Conservation (phyloP, 1,140 invertebrate genomes). For the Penaeus indicus region DNA sequence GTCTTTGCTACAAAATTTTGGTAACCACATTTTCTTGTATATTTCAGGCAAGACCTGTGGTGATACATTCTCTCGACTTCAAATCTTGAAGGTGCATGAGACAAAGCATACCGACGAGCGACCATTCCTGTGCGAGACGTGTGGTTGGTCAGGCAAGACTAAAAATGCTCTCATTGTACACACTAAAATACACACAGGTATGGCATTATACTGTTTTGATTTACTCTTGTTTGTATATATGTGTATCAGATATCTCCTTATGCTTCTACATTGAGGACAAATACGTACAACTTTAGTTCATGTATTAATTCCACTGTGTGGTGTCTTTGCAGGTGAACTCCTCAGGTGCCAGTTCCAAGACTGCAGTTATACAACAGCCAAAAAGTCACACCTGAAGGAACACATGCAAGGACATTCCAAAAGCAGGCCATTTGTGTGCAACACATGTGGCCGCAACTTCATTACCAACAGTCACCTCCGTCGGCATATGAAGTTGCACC, state of each 20-base stretch:
- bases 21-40: background rate
- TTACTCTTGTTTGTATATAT: too few relatives aligned
- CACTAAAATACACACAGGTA: conserved; percentile 53
- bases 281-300: too few relatives aligned
- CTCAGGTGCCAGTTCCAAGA: conserved; percentile 76
- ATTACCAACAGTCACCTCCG: conserved; percentile 79
- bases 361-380: conserved; percentile 78
- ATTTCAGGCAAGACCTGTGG: conserved; percentile 55
- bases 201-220: background rate
- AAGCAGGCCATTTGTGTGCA: conserved; percentile 77
- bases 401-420: conserved; percentile 78
- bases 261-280: too few relatives aligned
- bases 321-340: conserved; percentile 72
- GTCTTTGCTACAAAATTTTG: too few relatives aligned
- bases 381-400: conserved; percentile 78
- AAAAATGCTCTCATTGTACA: conserved; percentile 52
- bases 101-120: conserved; percentile 53
- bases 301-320: background rate
- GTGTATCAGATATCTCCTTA: too few relatives aligned
- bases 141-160: conserved; percentile 61
- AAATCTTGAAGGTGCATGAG: conserved; percentile 35
- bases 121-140: conserved; percentile 56
- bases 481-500: conserved; percentile 78
- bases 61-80: conserved; percentile 32
- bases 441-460: conserved; percentile 77